These are phyloP conservation scores for Neostethus bicornis DNA, from an alignment of 2,797 vertebrate genomes.

Conservation along the genomic window DNA sequence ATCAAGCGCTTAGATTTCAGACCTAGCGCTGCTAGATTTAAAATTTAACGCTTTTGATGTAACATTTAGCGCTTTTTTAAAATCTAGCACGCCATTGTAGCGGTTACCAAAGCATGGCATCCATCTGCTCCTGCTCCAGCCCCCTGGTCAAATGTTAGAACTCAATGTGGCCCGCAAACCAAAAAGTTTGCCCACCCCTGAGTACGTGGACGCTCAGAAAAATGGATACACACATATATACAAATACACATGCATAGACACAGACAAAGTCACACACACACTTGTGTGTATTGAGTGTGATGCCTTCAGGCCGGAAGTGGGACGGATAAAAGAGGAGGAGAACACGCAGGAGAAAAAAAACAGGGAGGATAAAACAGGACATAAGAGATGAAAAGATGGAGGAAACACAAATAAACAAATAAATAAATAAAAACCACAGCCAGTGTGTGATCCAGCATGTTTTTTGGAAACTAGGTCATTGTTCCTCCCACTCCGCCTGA, in stretches of 20 bases:
- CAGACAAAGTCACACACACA: conserved; percentile 28
- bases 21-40: too few relatives aligned
- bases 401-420: conserved; percentile 8
- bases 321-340: conserved; percentile 46
- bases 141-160: too few relatives aligned
- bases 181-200: too few relatives aligned
- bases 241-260: conserved; percentile 31
- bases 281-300: conserved; percentile 19
- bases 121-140: too few relatives aligned
- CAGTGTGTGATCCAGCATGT: conserved; percentile 62
- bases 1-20: too few relatives aligned
- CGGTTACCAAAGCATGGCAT: too few relatives aligned
- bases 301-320: conserved; percentile 49
- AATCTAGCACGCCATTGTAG: too few relatives aligned
- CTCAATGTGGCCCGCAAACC: too few relatives aligned
- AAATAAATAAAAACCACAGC: conserved; percentile 18
- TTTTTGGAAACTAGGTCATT: conserved; percentile 80
- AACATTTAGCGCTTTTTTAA: too few relatives aligned
- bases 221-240: too few relatives aligned
- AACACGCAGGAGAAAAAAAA: conserved; percentile 17
- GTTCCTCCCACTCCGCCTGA: conserved; percentile 76
- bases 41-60: too few relatives aligned
- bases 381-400: conserved; percentile 33
- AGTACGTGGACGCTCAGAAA: too few relatives aligned
- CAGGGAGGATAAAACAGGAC: conserved; percentile 26